Percentiles rank a stretch among this genome's conserved stretches.
phyloP scores from a whole-genome alignment of 1,140 invertebrate genomes.

The Dermatophagoides farinae region DNA sequence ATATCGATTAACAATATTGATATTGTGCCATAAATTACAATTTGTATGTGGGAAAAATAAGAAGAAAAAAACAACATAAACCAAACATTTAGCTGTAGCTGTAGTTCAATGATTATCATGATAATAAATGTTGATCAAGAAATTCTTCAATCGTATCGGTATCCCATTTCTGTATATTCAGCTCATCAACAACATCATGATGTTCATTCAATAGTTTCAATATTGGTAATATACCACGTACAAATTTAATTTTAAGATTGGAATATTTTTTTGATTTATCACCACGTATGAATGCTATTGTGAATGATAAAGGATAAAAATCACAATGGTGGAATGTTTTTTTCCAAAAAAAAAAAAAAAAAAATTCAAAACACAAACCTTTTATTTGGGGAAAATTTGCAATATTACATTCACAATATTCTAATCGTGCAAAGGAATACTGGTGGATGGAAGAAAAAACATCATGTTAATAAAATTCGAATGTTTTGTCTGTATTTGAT shows the following conservation, averaged over 20 bases:
- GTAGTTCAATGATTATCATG: background rate
- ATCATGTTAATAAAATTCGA: background rate
- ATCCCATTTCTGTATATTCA: conserved; percentile 49
- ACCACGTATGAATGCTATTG: conserved; percentile 70
- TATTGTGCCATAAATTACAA: no score
- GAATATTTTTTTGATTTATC: conserved; percentile 61
- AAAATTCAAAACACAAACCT: conserved; percentile 28
- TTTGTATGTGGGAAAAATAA: background rate
- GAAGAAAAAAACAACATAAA: background rate
- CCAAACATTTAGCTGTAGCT: no score
- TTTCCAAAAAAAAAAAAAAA: no score
- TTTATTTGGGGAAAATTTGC: conserved; percentile 85
- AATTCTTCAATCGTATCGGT: conserved; percentile 62
- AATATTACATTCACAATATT: conserved; percentile 88
- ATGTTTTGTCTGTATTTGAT: no score
- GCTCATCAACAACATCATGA: conserved; percentile 48
- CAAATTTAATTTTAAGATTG: conserved; percentile 68
- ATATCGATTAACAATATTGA: no score
- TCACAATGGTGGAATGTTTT: no score
- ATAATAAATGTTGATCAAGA: background rate
- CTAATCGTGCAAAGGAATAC: conserved; percentile 63
- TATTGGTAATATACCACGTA: conserved; percentile 70
- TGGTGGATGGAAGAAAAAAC: conserved; percentile 23
- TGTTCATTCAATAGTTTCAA: conserved; percentile 69
- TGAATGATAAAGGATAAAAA: conserved; percentile 17